A percentile compares a stretch with the other conserved stretches of the same genome.
phyloP scores from a whole-genome alignment of 2,888 invertebrate species.

The Macaria liturata region DNA sequence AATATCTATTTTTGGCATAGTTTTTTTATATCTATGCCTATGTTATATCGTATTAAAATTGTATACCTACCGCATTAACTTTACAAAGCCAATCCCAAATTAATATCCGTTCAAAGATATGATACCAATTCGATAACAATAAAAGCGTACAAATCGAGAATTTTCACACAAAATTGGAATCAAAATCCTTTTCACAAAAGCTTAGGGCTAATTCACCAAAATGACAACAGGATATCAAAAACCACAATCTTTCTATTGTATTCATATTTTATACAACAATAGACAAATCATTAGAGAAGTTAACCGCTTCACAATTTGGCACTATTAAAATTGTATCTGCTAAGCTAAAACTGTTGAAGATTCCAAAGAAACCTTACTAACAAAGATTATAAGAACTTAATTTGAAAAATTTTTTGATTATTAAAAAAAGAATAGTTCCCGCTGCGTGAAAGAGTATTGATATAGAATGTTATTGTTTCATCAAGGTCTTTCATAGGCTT shows the following conservation, averaged over 20 bases:
- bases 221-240: constrained; percentile 47
- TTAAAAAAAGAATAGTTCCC: constrained; percentile 7
- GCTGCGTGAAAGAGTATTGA: constrained; percentile 29
- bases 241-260: constrained; percentile 43
- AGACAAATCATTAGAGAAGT: constrained; percentile 46
- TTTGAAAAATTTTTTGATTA: background rate
- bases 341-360: constrained; percentile 2
- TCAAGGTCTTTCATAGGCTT: constrained; percentile 49
- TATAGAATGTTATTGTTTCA: constrained; percentile 49
- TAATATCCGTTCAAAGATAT: constrained; percentile 30
- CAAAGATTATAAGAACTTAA: background rate
- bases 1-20: no score
- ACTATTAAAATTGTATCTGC: constrained; percentile 29
- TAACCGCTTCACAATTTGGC: constrained; percentile 55
- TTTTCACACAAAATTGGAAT: constrained; percentile 44
- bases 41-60: no score
- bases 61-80: no score
- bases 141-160: constrained; percentile 41
- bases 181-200: constrained; percentile 33
- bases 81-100: constrained; percentile 7
- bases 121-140: constrained; percentile 39
- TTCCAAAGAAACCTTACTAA: constrained; percentile 1
- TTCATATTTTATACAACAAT: constrained; percentile 33
- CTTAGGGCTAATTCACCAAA: constrained; percentile 44
- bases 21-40: no score